A percentile compares a stretch with the other conserved stretches of the same genome.
Conservation (phyloP, 1,140 invertebrate species). For the Megalopta genalis region DNA sequence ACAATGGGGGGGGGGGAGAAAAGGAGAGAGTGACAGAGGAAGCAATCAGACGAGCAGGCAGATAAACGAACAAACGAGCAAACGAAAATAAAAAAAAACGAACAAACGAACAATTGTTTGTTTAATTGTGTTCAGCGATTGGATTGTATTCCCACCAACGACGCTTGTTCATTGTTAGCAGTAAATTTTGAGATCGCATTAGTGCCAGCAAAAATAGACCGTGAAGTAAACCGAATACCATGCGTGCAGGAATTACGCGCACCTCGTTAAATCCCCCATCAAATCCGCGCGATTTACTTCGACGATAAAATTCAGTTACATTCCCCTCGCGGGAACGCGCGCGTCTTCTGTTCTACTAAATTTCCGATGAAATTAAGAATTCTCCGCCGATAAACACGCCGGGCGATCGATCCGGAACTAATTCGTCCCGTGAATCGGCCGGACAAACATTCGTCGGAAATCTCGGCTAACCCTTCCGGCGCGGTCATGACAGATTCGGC, state of each 20-base stretch:
- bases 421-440: no score
- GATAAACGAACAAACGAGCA: no score
- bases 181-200: conserved; percentile 17
- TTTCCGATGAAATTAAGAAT: background rate
- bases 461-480: no score
- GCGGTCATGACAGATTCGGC: no score
- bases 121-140: background rate
- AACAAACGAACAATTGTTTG: background rate
- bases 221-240: conserved; percentile 44
- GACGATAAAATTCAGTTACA: background rate
- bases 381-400: background rate
- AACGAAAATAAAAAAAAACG: background rate
- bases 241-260: conserved; percentile 33
- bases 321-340: background rate
- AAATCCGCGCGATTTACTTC: background rate
- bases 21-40: no score
- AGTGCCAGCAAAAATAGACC: conserved; percentile 32
- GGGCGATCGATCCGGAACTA: no score
- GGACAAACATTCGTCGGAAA: no score
- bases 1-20: no score
- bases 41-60: no score
- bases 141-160: background rate
- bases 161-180: conserved; percentile 4
- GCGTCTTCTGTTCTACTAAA: background rate
- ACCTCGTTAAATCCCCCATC: conserved; percentile 21